Base-by-base conservation (phyloP, 1,140 invertebrate genomes). In the Globodera rostochiensis region DNA sequence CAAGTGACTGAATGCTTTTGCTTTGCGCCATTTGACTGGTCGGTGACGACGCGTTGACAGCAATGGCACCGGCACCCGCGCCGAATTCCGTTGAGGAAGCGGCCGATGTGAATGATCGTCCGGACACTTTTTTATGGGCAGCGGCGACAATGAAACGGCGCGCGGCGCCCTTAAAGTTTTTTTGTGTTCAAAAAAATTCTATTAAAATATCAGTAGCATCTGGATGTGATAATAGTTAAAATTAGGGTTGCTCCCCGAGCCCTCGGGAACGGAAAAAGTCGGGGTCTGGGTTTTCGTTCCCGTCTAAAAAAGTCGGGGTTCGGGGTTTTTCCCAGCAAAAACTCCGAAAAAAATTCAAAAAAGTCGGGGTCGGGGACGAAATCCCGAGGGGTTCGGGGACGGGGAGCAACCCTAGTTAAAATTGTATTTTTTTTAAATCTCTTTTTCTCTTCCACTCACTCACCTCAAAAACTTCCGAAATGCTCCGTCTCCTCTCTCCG, bases 401-500 rank as follows among this genome's bases (percentile, higher is more conserved):
- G n/a, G n/a, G n/a, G n/a, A n/a, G n/a, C n/a, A n/a, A n/a, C n/a
- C n/a, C n/a, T n/a, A 36, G 36, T 36, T 36, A 36, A 36, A 36
- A 36, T 36, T 36, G 36, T 3, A 36, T 36, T 36, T 36, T 36
- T 36, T 2, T 36, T 36, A 36, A 36, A 69, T 69, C 67, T 11
- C 8, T 69, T 69, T 69, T 21, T 7, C 66, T 0, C n/a, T 13
- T 53, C 47, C 47, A 25, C 49, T 71, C 47, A 82, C 78, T 71
- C 47, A 82, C 81, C 81, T 82, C 81, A 60, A 82, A 75, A 36
- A 82, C 81, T 75, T 82, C 81, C 15, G 81, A 77, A 80, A 82
- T 82, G 53, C 81, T 82, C 47, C 80, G 77, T 50, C 81, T 64
- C 45, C 81, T 36, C 15, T 71, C 73, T 13, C 50, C 50, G 71